These are phyloP conservation scores for Antitype chi DNA, from an alignment of 2,888 invertebrate species.

Conservation along the genomic window DNA sequence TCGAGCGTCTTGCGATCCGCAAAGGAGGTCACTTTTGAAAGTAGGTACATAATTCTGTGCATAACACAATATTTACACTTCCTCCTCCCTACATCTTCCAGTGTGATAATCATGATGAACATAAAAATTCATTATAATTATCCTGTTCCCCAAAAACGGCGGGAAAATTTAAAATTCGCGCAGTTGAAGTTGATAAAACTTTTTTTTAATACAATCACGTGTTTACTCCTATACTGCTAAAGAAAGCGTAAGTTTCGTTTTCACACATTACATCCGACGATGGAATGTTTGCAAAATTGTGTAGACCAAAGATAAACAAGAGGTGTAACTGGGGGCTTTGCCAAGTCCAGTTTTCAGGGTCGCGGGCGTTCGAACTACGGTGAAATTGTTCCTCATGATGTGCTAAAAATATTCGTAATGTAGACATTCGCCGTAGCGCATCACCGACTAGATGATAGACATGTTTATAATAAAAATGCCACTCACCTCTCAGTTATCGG, in stretches of 20 bases:
- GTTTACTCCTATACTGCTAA: slow-evolving; percentile 36
- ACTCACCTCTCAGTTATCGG: slow-evolving; percentile 91
- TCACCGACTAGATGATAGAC: slow-evolving; percentile 57
- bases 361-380: slow-evolving; percentile 81
- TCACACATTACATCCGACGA: slow-evolving; percentile 58
- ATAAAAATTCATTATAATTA: slow-evolving; percentile 3
- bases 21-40: slow-evolving; percentile 85
- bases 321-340: slow-evolving; percentile 84
- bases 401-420: slow-evolving; percentile 87
- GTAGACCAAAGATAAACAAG: slow-evolving; percentile 81
- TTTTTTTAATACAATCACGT: slow-evolving; percentile 29
- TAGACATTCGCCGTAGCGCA: slow-evolving; percentile 71
- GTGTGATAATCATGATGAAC: background rate
- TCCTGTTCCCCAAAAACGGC: slow-evolving; percentile 57
- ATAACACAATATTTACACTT: slow-evolving; percentile 53
- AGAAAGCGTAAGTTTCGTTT: slow-evolving; percentile 55
- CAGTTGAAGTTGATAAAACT: background rate
- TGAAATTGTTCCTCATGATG: slow-evolving; percentile 88
- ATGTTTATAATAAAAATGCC: slow-evolving; percentile 65
- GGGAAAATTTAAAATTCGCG: slow-evolving; percentile 65
- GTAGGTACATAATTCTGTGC: slow-evolving; percentile 68
- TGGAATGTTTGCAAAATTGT: slow-evolving; percentile 72
- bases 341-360: slow-evolving; percentile 89
- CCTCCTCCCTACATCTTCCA: slow-evolving; percentile 3
- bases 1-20: slow-evolving; percentile 35